Evolutionary conservation across 35 echinoderm and acorn worm genomes (phyloP).

Genomic region (Stichopus chloronotus): DNA sequence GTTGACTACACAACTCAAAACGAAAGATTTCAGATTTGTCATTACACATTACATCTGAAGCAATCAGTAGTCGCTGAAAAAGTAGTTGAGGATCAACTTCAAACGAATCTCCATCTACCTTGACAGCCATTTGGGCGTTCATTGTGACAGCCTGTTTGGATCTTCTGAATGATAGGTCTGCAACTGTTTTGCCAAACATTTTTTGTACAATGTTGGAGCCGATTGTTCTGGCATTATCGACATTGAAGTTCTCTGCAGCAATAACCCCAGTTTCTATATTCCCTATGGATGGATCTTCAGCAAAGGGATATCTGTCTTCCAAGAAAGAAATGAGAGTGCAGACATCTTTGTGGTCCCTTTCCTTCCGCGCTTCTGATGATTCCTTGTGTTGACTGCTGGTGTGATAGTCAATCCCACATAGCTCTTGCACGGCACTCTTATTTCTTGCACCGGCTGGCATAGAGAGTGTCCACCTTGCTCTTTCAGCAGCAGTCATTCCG

Average conservation of each 20-base stretch:
- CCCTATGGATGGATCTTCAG: constrained; percentile 11
- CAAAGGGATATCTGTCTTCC: constrained; percentile 63
- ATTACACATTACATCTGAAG: background rate
- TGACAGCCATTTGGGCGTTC: constrained; percentile 14
- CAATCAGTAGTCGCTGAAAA: constrained; percentile 9
- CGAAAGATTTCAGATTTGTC: constrained; percentile 27
- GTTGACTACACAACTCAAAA: constrained; percentile 29
- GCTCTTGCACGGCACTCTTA: constrained; percentile 59
- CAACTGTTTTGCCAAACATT: constrained; percentile 45
- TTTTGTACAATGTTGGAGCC: constrained; percentile 58
- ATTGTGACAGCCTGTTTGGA: constrained; percentile 61
- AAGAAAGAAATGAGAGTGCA: constrained; percentile 45
- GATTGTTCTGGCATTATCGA: constrained; percentile 53
- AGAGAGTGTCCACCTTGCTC: background rate
- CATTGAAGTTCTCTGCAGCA: constrained; percentile 58
- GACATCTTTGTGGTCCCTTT: constrained; percentile 44
- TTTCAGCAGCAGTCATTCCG: constrained; percentile 51
- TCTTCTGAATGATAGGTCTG: constrained; percentile 64
- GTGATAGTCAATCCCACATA: background rate
- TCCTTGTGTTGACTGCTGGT: constrained; percentile 66
- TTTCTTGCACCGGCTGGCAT: constrained; percentile 37
- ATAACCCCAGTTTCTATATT: constrained; percentile 64
- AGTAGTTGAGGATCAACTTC: constrained; percentile 36
- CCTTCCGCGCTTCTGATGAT: constrained; percentile 29
- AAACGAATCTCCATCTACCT: constrained; percentile 35